Conservation (phyloP, 2,888 invertebrate species). For the Endomychus coccineus region DNA sequence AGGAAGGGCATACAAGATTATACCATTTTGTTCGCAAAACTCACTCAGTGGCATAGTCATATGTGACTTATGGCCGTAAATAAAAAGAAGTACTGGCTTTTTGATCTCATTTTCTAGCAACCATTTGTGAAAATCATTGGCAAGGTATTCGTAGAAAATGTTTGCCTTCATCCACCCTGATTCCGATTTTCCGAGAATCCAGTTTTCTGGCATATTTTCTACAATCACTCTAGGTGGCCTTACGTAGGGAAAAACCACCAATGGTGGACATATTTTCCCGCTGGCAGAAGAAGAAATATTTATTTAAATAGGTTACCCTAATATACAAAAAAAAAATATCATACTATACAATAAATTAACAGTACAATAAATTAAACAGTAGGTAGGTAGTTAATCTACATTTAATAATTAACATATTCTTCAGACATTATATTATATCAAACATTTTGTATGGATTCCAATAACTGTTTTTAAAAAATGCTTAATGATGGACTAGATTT, state of each 20-base stretch:
- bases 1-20: conserved; percentile 24
- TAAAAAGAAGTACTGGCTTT: conserved; percentile 24
- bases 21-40: conserved; percentile 26
- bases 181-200: conserved; percentile 22
- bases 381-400: no score
- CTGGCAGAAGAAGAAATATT: no score
- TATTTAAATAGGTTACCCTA: no score
- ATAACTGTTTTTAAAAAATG: no score
- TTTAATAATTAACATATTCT: no score
- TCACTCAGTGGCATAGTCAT: conserved; percentile 22
- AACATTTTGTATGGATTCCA: no score
- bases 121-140: conserved; percentile 23
- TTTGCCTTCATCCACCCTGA: conserved; percentile 28
- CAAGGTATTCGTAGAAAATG: conserved; percentile 24
- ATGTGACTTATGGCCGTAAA: conserved; percentile 31
- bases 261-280: conserved; percentile 6
- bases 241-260: conserved; percentile 17
- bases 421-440: no score
- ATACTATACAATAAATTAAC: no score
- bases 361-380: no score
- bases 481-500: no score
- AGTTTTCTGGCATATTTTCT: conserved; percentile 17
- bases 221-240: conserved; percentile 18
- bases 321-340: no score
- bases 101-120: conserved; percentile 14